Evolutionary conservation across 2,888 invertebrate genomes (phyloP), one percentile per base, ranked within the genome.

Genomic region (Apamea sordens): DNA sequence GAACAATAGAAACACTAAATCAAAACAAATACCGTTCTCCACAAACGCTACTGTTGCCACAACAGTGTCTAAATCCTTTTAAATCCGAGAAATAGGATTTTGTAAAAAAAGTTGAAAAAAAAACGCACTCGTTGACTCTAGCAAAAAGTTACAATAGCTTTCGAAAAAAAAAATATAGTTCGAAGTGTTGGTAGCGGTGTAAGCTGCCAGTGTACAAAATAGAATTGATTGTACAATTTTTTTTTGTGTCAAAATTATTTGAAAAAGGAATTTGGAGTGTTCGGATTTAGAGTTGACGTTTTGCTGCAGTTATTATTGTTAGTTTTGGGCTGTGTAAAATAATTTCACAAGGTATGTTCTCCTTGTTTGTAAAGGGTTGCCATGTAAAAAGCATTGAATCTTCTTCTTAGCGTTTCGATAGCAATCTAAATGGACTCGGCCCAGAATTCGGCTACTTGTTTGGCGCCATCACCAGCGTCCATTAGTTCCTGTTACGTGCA

Each of bases 21-120:
- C 94, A 95, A 94, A 95, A 95, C 95, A 95, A 96, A 95, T 95
- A 96, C 93, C 93, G 91, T 91, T 95, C 94, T 95, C 91, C 91
- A 94, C 94, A 94, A 95, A 93, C 89, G 93, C 94, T 94, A 95
- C 96, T 97, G 96, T 97, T 97, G 95, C 95, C 95, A 95, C 96
- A 97, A 96, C 96, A 97, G 95, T 96, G 94, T 95, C 95, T 93
- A 96, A 96, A 96, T 96, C 97, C 97, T 92, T 95, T 96, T 94
- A 96, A 97, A 96, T 95, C 96, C 96, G 95, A 96, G 94, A 96
- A 97, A 96, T 96, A 94, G 95, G 96, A 95, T 96, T 96, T 95
- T 86, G 82, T 78, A 89, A 93, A 93, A 95, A 94, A 93, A 88
- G 1, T 2, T 11, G 0, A 0, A 61, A 92, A 93, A 95, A 95